Evolutionary conservation across 2,113 vertebrate genomes (phyloP).

Genomic region (Rhizomys pruinosus): DNA sequence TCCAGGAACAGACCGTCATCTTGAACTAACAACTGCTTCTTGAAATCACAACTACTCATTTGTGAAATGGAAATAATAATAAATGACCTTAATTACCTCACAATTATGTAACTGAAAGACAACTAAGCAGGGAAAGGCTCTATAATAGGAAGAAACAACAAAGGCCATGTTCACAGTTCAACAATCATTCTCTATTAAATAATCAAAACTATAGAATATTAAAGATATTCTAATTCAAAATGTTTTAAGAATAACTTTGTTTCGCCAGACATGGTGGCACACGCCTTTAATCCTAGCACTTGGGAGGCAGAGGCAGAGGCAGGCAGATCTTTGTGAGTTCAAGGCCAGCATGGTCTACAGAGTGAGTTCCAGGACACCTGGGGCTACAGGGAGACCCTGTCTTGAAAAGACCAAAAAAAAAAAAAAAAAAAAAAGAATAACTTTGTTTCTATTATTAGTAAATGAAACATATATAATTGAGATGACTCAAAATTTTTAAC

Average conservation of each 20-base stretch:
- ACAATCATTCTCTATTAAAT: conserved; percentile 30
- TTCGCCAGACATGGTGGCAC: too few relatives aligned
- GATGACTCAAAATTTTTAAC: conserved; percentile 36
- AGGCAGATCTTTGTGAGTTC: too few relatives aligned
- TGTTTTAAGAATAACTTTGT: conserved; percentile 35
- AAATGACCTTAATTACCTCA: conserved; percentile 8
- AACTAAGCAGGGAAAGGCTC: background rate
- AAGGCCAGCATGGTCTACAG: too few relatives aligned
- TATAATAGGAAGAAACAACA: background rate
- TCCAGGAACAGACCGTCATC: background rate
- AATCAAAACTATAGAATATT: conserved; percentile 35
- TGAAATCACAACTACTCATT: background rate
- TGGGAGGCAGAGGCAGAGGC: too few relatives aligned
- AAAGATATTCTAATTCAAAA: conserved; percentile 42
- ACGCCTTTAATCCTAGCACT: too few relatives aligned
- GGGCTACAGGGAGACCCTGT: too few relatives aligned
- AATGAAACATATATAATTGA: conserved; percentile 18
- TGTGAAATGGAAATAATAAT: background rate
- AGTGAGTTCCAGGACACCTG: too few relatives aligned
- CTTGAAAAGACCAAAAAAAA: too few relatives aligned
- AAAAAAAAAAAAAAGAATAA: too few relatives aligned
- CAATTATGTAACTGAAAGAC: conserved; percentile 29
- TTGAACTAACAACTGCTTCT: background rate
- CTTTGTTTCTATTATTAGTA: conserved; percentile 21
- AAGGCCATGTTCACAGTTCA: background rate